Evolutionary conservation across 2,888 invertebrate species (phyloP).

Genomic region (Muschampia plurimacula): DNA sequence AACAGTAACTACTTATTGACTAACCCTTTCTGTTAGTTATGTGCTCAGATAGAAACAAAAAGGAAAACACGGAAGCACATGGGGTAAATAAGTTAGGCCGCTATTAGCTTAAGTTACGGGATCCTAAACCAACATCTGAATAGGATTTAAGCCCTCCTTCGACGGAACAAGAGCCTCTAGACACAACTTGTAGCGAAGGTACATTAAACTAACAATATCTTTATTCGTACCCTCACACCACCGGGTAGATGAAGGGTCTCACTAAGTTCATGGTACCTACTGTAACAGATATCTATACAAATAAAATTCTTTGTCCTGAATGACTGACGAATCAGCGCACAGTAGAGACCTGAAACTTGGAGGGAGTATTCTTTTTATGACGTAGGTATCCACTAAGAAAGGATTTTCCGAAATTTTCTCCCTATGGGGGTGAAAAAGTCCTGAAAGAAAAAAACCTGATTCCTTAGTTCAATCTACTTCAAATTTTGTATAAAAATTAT

Average conservation of each 20-base stretch:
- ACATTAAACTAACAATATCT: conserved; percentile 45
- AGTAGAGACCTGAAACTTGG: too few relatives aligned
- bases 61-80: conserved; percentile 30
- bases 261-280: background rate
- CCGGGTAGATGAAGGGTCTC: background rate
- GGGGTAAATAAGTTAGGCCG: conserved; percentile 47
- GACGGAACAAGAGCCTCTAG: conserved; percentile 43
- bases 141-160: conserved; percentile 43
- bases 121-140: conserved; percentile 51
- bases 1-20: background rate
- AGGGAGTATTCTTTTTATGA: too few relatives aligned
- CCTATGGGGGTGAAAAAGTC: too few relatives aligned
- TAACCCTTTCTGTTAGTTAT: conserved; percentile 4
- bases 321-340: too few relatives aligned
- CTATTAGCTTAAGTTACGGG: conserved; percentile 47
- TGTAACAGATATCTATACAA: too few relatives aligned
- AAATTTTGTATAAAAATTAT: too few relatives aligned
- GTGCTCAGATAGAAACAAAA: conserved; percentile 8
- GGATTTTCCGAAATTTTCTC: too few relatives aligned
- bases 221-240: conserved; percentile 35
- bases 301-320: too few relatives aligned
- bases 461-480: too few relatives aligned
- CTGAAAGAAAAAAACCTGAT: too few relatives aligned
- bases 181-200: conserved; percentile 21
- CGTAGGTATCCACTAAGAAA: too few relatives aligned